These are phyloP conservation scores for Nixonia krombeini DNA, from an alignment of 1,140 invertebrate genomes.

Conservation along the genomic window DNA sequence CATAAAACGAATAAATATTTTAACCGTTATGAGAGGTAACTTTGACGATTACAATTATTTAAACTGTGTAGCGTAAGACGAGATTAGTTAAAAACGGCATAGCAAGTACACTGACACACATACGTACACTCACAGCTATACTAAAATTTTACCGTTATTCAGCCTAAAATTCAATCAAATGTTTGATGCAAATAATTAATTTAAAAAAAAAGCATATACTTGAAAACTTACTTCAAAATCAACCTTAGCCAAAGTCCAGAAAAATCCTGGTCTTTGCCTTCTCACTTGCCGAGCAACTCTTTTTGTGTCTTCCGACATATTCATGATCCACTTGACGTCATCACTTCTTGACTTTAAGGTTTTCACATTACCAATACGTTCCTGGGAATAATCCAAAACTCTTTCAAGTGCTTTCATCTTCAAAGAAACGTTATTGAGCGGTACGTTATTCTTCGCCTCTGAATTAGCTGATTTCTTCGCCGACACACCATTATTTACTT, in stretches of 20 bases:
- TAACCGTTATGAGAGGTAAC: no score
- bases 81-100: background rate
- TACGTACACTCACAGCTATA: no score
- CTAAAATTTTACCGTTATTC: background rate
- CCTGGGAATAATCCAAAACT: conserved; percentile 42
- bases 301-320: conserved; percentile 42
- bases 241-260: conserved; percentile 68
- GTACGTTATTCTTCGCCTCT: no score
- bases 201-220: no score
- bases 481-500: conserved; percentile 26
- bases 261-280: conserved; percentile 67
- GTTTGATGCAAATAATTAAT: no score
- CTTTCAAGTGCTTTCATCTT: conserved; percentile 49
- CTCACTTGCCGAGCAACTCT: conserved; percentile 57
- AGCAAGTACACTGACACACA: no score
- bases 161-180: background rate
- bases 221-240: conserved; percentile 65
- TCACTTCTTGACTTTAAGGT: conserved; percentile 10
- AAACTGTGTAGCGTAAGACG: background rate
- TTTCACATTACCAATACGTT: conserved; percentile 23
- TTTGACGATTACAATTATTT: no score
- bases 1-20: no score
- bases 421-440: no score
- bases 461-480: no score
- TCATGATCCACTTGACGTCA: conserved; percentile 26